Base-by-base conservation (phyloP, 2,888 invertebrate genomes). In the Chymomyza amoena region DNA sequence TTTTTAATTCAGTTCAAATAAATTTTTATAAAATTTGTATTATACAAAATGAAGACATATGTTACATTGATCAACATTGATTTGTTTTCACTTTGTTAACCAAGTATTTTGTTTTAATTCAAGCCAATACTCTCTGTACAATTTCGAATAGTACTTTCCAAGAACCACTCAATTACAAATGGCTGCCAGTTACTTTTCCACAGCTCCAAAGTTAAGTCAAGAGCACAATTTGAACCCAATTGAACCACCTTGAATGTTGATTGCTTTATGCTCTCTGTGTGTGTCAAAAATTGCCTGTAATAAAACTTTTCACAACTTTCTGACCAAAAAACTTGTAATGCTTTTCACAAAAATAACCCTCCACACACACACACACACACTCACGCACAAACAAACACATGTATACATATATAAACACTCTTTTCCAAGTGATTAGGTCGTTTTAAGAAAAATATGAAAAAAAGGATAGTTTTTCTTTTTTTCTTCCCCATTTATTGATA, bases 341-440 rank as follows among this genome's bases (percentile, higher is more conserved):
- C 13, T 45, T 45, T 45, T 13, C 39, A 45, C 9, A 32, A 32
- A 32, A 32, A 32, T 6, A 16, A 20, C 59, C 20, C 20, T 20
- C 28, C 28, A 13, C 9, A 32, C 52, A 54, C 54, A 52, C 2
- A 52, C 7, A 6, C 13, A 52, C 51, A 18, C 51, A 51, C 54
- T 6, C 54, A 54, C 20, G 7, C 54, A 2, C 54, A 54, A 1
- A 18, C 16, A 54, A 5, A 16, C 51, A 16, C 54, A 54, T 9
- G 32, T 32, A 32, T 28, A 28, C 6, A 18, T 16, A 54, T 54
- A 51, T 45, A 50, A 45, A 45, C 51, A 28, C 25, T 73, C 59
- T 64, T 76, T 75, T 75, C 72, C 73, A 76, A 81, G 83, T 77
- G 85, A 82, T 82, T 87, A 84, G 78, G 72, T 80, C 78, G 82